Percentiles rank a stretch among this genome's conserved stretches.
Evolutionary conservation across 2,797 vertebrate genomes (phyloP).

Genomic region (Malurus splendens): DNA sequence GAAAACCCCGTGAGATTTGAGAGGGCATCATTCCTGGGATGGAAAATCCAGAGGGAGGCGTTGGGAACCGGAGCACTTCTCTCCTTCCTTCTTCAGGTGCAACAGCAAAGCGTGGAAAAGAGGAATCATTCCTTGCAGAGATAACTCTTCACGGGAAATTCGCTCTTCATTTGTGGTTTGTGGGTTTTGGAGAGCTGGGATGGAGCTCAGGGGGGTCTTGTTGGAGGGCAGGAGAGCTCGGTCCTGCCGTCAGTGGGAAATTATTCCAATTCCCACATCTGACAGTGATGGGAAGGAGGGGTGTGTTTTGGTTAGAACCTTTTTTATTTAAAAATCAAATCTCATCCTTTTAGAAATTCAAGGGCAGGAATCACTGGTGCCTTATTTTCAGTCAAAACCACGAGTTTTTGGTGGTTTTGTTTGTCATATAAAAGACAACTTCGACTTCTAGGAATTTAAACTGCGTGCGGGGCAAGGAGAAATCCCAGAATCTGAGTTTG

Average conservation of each 20-base stretch:
- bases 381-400: neutral
- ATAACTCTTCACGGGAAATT: neutral
- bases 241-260: neutral
- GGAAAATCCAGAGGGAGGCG: neutral
- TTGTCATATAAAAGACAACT: neutral
- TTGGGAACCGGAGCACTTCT: neutral
- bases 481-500: neutral
- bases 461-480: neutral
- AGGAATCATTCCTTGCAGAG: neutral
- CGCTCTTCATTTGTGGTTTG: neutral
- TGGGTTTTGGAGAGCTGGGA: neutral
- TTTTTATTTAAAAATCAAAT: neutral
- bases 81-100: neutral
- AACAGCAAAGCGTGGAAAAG: neutral
- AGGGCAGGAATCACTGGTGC: neutral
- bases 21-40: neutral
- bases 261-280: neutral
- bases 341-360: neutral
- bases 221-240: neutral
- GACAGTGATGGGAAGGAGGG: neutral
- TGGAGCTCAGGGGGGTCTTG: neutral
- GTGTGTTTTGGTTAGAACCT: neutral
- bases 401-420: neutral
- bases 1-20: neutral
- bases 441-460: neutral